phyloP scores from a whole-genome alignment of 2,888 invertebrate genomes.

The Dioctria linearis region DNA sequence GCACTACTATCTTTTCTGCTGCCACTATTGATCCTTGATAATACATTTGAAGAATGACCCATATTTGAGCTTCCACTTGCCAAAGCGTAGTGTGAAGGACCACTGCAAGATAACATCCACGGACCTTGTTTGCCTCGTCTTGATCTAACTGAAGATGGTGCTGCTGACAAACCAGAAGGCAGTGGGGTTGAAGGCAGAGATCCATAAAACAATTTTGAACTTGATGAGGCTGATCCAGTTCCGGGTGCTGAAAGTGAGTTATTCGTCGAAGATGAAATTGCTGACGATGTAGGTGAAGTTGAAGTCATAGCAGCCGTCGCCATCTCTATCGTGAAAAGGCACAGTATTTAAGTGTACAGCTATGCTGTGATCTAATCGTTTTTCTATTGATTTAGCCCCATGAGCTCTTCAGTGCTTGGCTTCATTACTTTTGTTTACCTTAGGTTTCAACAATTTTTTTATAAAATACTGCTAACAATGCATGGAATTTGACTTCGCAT shows the following conservation, averaged over 20 bases:
- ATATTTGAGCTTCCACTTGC: background rate
- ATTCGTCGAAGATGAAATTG: constrained; percentile 34
- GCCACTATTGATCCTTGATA: background rate
- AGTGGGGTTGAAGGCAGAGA: background rate
- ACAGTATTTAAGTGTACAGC: background rate
- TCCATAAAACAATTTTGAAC: background rate
- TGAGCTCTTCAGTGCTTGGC: no score
- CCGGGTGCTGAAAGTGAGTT: background rate
- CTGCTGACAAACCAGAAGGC: background rate
- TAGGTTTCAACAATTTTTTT: no score
- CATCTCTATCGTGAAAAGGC: constrained; percentile 12
- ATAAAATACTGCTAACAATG: no score
- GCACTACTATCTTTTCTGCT: background rate
- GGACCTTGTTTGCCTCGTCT: constrained; percentile 3
- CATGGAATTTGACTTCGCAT: no score
- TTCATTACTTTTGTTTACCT: no score
- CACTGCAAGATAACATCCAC: background rate
- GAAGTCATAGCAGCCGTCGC: constrained; percentile 45
- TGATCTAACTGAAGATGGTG: constrained; percentile 8
- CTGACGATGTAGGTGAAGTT: constrained; percentile 32
- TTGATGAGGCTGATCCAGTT: constrained; percentile 8
- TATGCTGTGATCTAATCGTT: background rate
- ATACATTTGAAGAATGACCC: background rate
- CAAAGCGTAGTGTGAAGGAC: background rate
- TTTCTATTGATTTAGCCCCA: no score